A percentile compares a stretch with the other conserved stretches of the same genome.
Evolutionary conservation across 2,797 vertebrate species (phyloP).

Genomic region (Momotus momota): DNA sequence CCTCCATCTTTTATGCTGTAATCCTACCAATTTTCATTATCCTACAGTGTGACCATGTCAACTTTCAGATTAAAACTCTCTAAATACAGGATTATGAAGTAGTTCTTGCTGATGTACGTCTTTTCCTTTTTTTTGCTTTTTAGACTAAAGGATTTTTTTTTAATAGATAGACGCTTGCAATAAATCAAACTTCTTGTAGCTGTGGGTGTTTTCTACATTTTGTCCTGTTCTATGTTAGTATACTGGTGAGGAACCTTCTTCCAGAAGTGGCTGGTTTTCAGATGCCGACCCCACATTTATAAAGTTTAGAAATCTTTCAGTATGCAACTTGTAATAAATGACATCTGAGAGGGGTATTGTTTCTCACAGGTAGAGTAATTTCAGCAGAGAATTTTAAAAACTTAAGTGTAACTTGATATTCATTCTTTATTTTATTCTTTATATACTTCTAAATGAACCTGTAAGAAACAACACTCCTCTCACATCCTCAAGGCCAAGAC

Average conservation of each 20-base stretch:
- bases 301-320: neutral
- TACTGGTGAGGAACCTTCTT: neutral
- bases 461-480: neutral
- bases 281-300: neutral
- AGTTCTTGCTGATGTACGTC: neutral
- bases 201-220: neutral
- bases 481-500: neutral
- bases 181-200: neutral
- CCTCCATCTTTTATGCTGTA: slow-evolving; percentile 24
- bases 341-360: neutral
- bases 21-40: slow-evolving; percentile 52
- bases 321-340: neutral
- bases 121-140: neutral
- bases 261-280: neutral
- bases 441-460: neutral
- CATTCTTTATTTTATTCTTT: neutral
- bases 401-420: neutral
- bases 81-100: slow-evolving; percentile 3
- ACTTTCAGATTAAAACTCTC: slow-evolving; percentile 32
- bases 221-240: neutral
- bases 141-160: neutral
- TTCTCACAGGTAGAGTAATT: neutral
- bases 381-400: neutral
- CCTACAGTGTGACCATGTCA: neutral
- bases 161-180: neutral